Conservation (phyloP, 30 jellyfish, hydroid and myxozoan species). For the Cassiopea xamachana region DNA sequence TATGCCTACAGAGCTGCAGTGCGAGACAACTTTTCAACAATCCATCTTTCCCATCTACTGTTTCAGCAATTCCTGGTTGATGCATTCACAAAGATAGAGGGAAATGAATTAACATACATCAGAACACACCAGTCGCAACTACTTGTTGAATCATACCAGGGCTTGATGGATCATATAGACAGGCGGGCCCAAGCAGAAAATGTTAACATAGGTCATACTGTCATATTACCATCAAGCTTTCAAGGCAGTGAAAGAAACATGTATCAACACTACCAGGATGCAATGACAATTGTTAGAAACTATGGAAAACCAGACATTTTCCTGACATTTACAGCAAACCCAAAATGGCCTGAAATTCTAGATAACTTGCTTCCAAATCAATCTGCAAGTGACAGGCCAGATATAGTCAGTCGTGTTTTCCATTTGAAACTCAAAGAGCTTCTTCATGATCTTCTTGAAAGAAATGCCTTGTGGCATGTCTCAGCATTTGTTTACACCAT, state of each 20-base stretch:
- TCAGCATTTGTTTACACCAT: neutral
- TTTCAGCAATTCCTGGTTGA: no score
- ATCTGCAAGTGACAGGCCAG: neutral
- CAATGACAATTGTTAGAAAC: no score
- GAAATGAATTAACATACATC: no score
- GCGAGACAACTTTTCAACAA: no score
- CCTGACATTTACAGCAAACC: no score
- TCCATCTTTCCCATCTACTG: no score
- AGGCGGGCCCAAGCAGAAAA: no score
- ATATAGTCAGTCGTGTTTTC: constrained; percentile 64
- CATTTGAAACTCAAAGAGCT: neutral
- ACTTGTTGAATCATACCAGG: constrained; percentile 53
- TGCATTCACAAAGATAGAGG: no score
- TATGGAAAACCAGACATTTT: no score
- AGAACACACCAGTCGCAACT: constrained; percentile 65
- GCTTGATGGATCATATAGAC: constrained; percentile 25
- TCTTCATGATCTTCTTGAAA: neutral
- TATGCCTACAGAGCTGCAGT: constrained; percentile 67
- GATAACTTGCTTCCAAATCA: constrained; percentile 62
- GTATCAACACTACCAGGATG: constrained; percentile 55
- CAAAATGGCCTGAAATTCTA: no score
- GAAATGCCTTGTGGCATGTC: neutral
- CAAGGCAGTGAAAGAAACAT: constrained; percentile 64
- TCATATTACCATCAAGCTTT: constrained; percentile 67
- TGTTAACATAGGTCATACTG: no score